phyloP scores from a whole-genome alignment of 2,888 invertebrate genomes.

The Neuroscelio doddi region DNA sequence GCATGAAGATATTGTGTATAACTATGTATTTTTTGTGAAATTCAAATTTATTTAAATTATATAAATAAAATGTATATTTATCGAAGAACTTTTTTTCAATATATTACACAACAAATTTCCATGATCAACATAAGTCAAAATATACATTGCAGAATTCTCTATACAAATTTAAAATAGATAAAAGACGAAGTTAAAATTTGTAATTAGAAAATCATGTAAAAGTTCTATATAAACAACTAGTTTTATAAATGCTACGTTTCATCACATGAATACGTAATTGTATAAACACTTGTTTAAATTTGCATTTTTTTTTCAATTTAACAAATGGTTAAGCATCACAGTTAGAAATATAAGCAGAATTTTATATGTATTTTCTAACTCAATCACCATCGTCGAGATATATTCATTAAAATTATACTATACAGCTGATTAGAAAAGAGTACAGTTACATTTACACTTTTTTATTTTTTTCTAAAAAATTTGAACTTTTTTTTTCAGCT shows the following conservation, averaged over 20 bases:
- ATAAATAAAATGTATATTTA: too few species aligned
- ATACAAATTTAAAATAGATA: neutral
- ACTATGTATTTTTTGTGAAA: too few species aligned
- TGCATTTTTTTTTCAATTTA: neutral
- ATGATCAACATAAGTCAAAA: too few species aligned
- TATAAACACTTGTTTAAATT: neutral
- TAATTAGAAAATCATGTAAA: neutral
- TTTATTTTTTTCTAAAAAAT: too few species aligned
- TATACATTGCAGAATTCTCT: neutral
- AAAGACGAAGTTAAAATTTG: neutral
- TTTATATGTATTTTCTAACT: neutral
- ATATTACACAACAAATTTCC: too few species aligned
- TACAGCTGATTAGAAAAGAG: too few species aligned
- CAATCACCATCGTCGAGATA: neutral
- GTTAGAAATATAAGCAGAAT: neutral
- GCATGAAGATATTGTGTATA: neutral
- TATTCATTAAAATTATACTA: too few species aligned
- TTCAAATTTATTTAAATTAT: too few species aligned
- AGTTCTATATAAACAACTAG: neutral
- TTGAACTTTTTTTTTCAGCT: too few species aligned
- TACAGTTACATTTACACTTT: too few species aligned
- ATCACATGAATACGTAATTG: neutral
- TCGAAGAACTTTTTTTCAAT: too few species aligned
- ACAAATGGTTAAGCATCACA: neutral
- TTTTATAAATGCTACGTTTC: conserved; percentile 1